A percentile compares a stretch with the other conserved stretches of the same genome.
Evolutionary conservation across 2,797 vertebrate species (phyloP).

Genomic region (Loriculus beryllinus): DNA sequence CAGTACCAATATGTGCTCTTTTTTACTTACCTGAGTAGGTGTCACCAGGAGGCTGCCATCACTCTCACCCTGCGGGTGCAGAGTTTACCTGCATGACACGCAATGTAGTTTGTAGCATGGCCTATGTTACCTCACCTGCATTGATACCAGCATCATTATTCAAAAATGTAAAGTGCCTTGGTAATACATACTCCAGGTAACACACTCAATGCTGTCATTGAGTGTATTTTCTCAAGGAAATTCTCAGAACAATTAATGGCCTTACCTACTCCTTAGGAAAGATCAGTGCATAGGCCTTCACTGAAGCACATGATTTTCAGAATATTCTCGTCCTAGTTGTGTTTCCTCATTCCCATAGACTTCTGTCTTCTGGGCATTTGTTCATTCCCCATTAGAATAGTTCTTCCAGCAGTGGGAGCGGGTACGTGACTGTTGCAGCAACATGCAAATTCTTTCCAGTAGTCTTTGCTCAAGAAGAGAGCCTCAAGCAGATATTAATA

Average conservation of each 20-base stretch:
- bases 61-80: not conserved
- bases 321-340: not conserved
- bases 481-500: not conserved
- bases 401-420: not conserved
- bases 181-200: not conserved
- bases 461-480: not conserved
- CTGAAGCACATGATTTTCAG: not conserved
- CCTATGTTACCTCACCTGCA: not conserved
- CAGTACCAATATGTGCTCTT: not conserved
- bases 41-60: not conserved
- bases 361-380: not conserved
- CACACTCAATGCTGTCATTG: not conserved
- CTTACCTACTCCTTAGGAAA: not conserved
- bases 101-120: not conserved
- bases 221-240: not conserved
- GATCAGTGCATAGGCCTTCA: not conserved
- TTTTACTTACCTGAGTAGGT: not conserved
- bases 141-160: not conserved
- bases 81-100: not conserved
- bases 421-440: not conserved
- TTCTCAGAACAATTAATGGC: not conserved
- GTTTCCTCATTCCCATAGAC: not conserved
- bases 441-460: not conserved
- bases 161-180: not conserved
- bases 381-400: not conserved